phyloP scores from a whole-genome alignment of 1,140 invertebrate genomes.

The Epicauta chinensis region DNA sequence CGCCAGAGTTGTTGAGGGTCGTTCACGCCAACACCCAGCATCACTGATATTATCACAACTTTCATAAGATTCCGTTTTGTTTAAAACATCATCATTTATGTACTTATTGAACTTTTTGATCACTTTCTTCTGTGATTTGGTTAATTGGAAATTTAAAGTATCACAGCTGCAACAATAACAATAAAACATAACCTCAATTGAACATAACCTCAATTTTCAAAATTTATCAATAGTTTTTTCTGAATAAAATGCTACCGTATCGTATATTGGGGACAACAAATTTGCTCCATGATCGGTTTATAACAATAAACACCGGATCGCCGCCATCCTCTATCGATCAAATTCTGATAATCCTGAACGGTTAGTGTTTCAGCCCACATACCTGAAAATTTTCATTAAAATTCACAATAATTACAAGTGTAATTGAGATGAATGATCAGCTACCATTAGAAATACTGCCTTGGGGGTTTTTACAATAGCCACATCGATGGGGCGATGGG shows the following conservation, averaged over 20 bases:
- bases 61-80: conserved; percentile 28
- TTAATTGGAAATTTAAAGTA: conserved; percentile 67
- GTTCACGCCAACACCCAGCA: conserved; percentile 14
- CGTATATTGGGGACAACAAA: conserved; percentile 94
- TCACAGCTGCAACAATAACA: conserved; percentile 58
- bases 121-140: conserved; percentile 89
- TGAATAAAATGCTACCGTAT: conserved; percentile 63
- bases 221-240: conserved; percentile 2
- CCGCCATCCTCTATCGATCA: conserved; percentile 95
- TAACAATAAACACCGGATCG: conserved; percentile 94
- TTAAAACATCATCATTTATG: conserved; percentile 47
- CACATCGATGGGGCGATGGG: conserved; percentile 67
- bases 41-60: not conserved
- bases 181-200: conserved; percentile 8
- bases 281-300: conserved; percentile 83
- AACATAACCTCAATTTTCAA: not conserved
- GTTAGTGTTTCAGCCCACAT: conserved; percentile 59
- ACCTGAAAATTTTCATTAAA: conserved; percentile 7
- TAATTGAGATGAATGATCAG: conserved; percentile 30
- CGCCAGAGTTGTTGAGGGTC: conserved; percentile 43
- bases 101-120: conserved; percentile 79
- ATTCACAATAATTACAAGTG: conserved; percentile 59
- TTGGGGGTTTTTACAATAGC: conserved; percentile 69
- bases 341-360: conserved; percentile 80
- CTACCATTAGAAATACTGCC: conserved; percentile 73